Evolutionary conservation across 2,888 invertebrate species (phyloP), one percentile per base, ranked within the genome.

Genomic region (Clivina fossor): DNA sequence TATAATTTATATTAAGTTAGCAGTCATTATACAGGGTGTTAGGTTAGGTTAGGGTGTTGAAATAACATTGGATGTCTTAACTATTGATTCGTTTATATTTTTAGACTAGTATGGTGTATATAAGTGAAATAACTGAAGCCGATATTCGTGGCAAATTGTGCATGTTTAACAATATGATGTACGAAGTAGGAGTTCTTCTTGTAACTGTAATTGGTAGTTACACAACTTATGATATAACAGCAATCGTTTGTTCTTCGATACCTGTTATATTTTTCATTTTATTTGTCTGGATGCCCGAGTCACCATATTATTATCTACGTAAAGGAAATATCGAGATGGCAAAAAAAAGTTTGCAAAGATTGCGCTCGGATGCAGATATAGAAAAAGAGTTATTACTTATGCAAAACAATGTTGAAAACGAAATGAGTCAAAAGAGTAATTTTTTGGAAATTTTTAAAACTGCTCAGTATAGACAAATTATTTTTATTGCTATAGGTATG

Each of bases 111-210:
- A 77, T 78, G 71, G 76, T 78, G 62, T 79, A 79, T 64, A 67
- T 78, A 49, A 77, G 77, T 33, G 79, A 78, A 71, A 78, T 78
- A 68, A 73, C 78, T 0, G 78, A 78, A 60, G 78, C 78, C 56
- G 76, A 78, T 59, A 74, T 78, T 20, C 64, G 79, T 57, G 79
- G 78, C 0, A 68, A 76, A 0, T 62, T 79, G 9, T 57, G 57
- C 5, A 58, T 56, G 0, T 66, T 70, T 16, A 69, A 70, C 24
- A 70, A 71, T 32, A 59, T 73, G 0, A 70, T 74, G 70, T 69
- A 71, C 9, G 70, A 71, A 1, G 64, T 71, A 15, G 74, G 75
- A 1, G 70, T 70, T 33, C 61, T 75, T 0, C 71, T 71, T 57
- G 68, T 71, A 1, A 72, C 72, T 50, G 69, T 68, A 0, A 59